Evolutionary conservation across 2,113 vertebrate species (phyloP).

Genomic region (Dasyornis broadbenti): DNA sequence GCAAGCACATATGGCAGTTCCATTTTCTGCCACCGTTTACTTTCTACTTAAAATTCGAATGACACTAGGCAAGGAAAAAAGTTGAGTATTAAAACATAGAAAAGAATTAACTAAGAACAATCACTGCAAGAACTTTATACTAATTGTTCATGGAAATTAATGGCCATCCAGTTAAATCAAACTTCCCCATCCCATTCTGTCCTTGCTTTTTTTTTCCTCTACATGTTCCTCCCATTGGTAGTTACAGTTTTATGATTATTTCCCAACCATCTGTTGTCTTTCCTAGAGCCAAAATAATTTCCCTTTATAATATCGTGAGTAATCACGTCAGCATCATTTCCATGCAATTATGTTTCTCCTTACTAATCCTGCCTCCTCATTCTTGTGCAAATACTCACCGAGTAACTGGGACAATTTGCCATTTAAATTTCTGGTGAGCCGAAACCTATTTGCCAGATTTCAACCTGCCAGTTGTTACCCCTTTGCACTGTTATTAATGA

Average conservation of each 20-base stretch:
- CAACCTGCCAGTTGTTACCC: neutral
- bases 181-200: neutral
- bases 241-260: conserved; percentile 13
- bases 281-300: conserved; percentile 39
- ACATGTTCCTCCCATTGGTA: neutral
- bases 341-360: neutral
- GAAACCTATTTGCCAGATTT: neutral
- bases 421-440: neutral
- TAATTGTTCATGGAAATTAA: neutral
- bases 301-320: neutral
- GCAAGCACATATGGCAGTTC: conserved; percentile 31
- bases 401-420: neutral
- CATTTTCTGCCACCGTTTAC: neutral
- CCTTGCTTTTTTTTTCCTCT: neutral
- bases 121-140: neutral
- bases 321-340: neutral
- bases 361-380: neutral
- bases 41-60: conserved; percentile 35
- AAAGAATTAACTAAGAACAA: neutral
- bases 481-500: neutral
- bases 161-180: neutral
- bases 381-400: neutral
- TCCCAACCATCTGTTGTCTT: conserved; percentile 26
- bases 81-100: neutral
- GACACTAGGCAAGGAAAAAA: neutral